These are phyloP conservation scores for Amphimedon queenslandica DNA, from an alignment of 37 sponge, comb jelly and placozoan genomes.

Conservation along the genomic window DNA sequence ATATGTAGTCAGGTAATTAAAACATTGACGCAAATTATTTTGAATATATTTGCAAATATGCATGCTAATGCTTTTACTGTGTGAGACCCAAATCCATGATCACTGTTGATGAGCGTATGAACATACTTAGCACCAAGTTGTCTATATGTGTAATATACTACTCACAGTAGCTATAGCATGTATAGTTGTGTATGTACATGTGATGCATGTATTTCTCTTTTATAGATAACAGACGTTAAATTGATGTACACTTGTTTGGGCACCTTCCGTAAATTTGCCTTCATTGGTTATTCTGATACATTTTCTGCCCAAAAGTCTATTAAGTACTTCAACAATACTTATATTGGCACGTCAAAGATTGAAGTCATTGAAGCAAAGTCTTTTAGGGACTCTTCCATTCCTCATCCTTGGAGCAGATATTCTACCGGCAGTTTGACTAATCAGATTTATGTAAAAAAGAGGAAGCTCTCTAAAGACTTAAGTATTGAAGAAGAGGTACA, in stretches of 20 bases:
- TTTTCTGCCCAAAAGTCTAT: conserved; percentile 58
- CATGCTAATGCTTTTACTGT: too few species aligned
- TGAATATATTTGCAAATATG: too few species aligned
- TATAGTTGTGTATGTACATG: background rate
- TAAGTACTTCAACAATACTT: conserved; percentile 78
- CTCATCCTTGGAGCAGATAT: conserved; percentile 93
- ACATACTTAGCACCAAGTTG: too few species aligned
- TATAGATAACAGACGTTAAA: conserved; percentile 82
- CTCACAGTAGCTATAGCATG: background rate
- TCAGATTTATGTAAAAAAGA: conserved; percentile 11
- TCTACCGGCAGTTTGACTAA: conserved; percentile 78
- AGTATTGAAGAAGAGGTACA: background rate
- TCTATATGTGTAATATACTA: background rate
- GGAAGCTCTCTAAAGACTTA: background rate
- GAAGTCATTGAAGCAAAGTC: conserved; percentile 81
- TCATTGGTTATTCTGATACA: conserved; percentile 67
- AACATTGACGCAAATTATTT: too few species aligned
- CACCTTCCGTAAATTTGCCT: conserved; percentile 77
- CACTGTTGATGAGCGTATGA: too few species aligned
- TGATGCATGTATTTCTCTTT: background rate
- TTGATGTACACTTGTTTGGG: conserved; percentile 72
- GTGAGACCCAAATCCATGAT: too few species aligned
- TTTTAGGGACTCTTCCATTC: conserved; percentile 59
- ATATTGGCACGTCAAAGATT: conserved; percentile 74
- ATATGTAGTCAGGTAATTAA: too few species aligned